Evolutionary conservation across 1,140 invertebrate genomes (phyloP).

Genomic region (Oedothorax gibbosus): DNA sequence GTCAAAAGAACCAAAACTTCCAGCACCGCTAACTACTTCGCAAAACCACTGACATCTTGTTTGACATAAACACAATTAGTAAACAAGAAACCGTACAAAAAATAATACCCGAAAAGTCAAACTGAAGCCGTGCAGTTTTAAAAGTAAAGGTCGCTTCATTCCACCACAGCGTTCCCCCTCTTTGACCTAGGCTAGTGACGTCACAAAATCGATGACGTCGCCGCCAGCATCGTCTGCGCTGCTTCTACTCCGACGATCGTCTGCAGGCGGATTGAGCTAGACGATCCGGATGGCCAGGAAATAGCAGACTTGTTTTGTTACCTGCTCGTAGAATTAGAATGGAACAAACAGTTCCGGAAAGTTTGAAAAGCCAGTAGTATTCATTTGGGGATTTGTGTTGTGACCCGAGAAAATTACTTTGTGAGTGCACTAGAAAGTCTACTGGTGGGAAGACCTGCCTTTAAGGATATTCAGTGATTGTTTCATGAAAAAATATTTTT

Average conservation of each 20-base stretch:
- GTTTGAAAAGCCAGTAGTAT: too few relatives aligned
- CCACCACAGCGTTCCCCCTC: slow-evolving; percentile 28
- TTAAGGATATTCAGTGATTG: too few relatives aligned
- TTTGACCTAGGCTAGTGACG: slow-evolving; percentile 36
- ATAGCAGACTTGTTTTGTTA: too few relatives aligned
- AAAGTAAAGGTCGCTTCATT: slow-evolving; percentile 39
- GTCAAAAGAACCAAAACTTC: neutral
- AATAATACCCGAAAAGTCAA: neutral
- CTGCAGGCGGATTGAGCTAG: slow-evolving; percentile 34
- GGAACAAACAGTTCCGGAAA: too few relatives aligned
- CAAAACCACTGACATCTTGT: too few relatives aligned
- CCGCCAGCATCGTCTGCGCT: slow-evolving; percentile 52
- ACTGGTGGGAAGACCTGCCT: too few relatives aligned
- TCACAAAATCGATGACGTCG: slow-evolving; percentile 50
- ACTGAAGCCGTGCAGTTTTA: neutral
- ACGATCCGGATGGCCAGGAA: slow-evolving; percentile 13
- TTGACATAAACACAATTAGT: neutral
- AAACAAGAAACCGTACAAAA: neutral
- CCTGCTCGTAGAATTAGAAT: too few relatives aligned
- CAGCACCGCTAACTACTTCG: neutral
- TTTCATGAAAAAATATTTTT: too few relatives aligned
- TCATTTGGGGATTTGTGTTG: too few relatives aligned
- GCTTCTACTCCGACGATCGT: slow-evolving; percentile 51
- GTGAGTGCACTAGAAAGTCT: too few relatives aligned
- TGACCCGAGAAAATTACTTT: too few relatives aligned